A percentile compares a stretch with the other conserved stretches of the same genome.
Conservation (phyloP, 2,888 invertebrate species). For the Cephus rjabovi region DNA sequence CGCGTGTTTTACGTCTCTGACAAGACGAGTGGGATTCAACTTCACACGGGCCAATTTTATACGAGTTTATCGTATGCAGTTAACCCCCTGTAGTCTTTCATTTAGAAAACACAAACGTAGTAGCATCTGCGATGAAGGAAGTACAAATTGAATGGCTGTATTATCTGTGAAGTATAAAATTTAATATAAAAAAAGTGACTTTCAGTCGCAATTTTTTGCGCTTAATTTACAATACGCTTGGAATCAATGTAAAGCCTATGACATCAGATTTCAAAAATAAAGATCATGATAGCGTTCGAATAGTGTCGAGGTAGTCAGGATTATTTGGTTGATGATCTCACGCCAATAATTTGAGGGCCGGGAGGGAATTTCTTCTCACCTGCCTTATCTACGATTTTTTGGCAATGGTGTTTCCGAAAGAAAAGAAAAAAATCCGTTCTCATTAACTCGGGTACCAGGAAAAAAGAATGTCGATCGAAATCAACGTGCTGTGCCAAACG, state of each 20-base stretch:
- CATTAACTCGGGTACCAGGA: not conserved
- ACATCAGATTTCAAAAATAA: not conserved
- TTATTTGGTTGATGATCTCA: constrained; percentile 2
- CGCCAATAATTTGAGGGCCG: not conserved
- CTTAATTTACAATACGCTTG: not conserved
- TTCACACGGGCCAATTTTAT: too few species aligned
- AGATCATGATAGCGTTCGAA: not conserved
- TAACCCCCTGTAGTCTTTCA: too few species aligned
- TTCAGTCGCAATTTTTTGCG: not conserved
- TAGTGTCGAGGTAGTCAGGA: not conserved
- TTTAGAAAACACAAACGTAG: not conserved
- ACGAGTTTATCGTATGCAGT: too few species aligned
- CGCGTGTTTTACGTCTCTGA: not conserved
- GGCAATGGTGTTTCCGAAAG: not conserved
- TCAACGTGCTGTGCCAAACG: not conserved
- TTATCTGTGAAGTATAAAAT: not conserved
- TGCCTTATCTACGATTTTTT: not conserved
- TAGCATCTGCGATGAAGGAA: not conserved
- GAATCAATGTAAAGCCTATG: not conserved
- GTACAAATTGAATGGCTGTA: not conserved
- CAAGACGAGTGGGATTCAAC: not conserved
- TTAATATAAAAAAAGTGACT: not conserved
- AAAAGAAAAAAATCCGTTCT: not conserved
- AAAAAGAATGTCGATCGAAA: not conserved
- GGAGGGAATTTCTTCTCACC: not conserved